Base-by-base conservation (phyloP, 2,888 invertebrate genomes). In the Xestia rhomboidea region DNA sequence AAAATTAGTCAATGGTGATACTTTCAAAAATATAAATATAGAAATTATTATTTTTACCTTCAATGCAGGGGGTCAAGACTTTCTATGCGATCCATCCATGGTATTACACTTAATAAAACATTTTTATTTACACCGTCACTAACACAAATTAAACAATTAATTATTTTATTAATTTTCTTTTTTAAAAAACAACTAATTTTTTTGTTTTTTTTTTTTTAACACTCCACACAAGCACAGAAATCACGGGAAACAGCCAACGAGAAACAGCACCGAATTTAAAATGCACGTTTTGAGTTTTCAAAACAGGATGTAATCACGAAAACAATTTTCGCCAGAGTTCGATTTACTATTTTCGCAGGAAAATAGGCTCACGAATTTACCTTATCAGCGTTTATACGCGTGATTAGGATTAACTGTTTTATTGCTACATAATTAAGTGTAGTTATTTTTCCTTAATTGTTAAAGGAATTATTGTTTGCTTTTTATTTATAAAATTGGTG, bases 11-110 rank as follows among this genome's bases (percentile, higher is more conserved):
- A 81, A 64, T 80, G 13, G 8, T 4, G 24, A 30, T 18, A 60
- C 27, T 44, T 51, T 21, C n/a, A 0, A 0, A 44, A 68, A 66
- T 60, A 60, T 76, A 70, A 79, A 84, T 83, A 87, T 87, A 88
- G 83, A 85, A 91, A 89, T 90, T 86, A n/a, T 79, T 92, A 91
- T 88, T 91, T 91, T 81, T 90, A 93, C 94, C 94, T 93, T 91
- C 93, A 89, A 88, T 83, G 94, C 86, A 88, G 94, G 93, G 92
- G 92, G 91, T 90, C 85, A 83, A 82, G 81, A 74, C 77, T 84
- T 68, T 73, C 46, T 74, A 62, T 76, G 83, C 85, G 91, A 93
- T 93, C 91, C 94, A 93, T 93, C 92, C 94, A 94, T 93, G 57
- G 69, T 87, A 77, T 83, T 71, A 74, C 70, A 77, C 81, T 75